These are phyloP conservation scores for Ammospiza maritima DNA, from an alignment of 2,797 vertebrate genomes.

Conservation along the genomic window DNA sequence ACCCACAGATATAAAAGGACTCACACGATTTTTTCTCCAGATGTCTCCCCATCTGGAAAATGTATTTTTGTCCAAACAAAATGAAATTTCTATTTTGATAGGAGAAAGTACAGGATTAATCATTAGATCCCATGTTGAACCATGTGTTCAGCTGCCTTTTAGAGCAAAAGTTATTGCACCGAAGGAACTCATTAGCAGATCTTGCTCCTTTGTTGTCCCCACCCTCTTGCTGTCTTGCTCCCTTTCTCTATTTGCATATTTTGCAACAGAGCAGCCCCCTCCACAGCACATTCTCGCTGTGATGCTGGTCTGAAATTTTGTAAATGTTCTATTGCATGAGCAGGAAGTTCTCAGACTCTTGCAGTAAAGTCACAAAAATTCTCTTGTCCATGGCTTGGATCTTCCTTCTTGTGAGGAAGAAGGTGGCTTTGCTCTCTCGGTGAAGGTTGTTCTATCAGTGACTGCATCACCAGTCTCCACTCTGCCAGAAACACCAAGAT, in stretches of 20 bases:
- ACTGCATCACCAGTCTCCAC: not conserved
- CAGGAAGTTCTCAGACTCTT: not conserved
- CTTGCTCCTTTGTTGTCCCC: not conserved
- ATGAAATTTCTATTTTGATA: not conserved
- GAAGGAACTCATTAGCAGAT: not conserved
- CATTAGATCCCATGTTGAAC: not conserved
- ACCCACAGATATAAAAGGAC: not conserved
- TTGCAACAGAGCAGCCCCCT: constrained; percentile 9
- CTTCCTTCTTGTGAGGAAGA: not conserved
- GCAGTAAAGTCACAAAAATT: not conserved
- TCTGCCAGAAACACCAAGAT: not conserved
- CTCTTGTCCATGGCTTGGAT: not conserved
- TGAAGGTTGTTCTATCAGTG: not conserved
- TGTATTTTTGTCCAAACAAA: not conserved
- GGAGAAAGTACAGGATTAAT: not conserved
- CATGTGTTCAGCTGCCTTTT: not conserved
- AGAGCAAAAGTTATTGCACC: not conserved
- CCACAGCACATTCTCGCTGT: not conserved
- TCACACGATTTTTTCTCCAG: constrained; percentile 14
- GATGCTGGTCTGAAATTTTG: not conserved
- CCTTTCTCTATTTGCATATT: constrained; percentile 33
- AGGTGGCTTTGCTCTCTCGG: not conserved
- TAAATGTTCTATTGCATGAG: not conserved
- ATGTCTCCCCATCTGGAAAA: not conserved
- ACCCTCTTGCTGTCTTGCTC: constrained; percentile 1